Evolutionary conservation across 2,888 invertebrate species (phyloP).

Genomic region (Cephus pygmeus): DNA sequence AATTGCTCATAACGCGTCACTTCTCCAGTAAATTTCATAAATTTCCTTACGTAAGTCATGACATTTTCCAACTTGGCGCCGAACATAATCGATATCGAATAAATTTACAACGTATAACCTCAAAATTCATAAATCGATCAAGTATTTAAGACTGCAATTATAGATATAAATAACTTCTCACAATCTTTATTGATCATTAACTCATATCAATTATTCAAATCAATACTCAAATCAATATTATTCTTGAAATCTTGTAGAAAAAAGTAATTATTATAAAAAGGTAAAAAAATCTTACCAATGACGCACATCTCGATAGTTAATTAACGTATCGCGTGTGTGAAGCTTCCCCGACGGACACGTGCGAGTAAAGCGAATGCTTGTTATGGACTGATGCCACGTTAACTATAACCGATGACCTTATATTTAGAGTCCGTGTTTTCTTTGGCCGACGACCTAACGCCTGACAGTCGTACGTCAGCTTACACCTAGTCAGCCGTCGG

Average conservation of each 20-base stretch:
- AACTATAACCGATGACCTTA: constrained; percentile 29
- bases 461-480: not conserved
- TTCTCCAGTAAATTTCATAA: not conserved
- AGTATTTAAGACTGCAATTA: not conserved
- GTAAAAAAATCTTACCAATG: constrained; percentile 26
- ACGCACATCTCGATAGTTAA: constrained; percentile 26
- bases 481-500: not conserved
- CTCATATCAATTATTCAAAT: not conserved
- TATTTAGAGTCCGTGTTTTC: constrained; percentile 28
- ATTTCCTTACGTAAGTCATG: not conserved
- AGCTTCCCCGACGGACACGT: constrained; percentile 27
- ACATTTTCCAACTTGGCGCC: not conserved
- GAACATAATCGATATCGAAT: not conserved
- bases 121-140: not conserved
- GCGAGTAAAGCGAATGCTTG: constrained; percentile 25
- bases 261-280: not conserved
- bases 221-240: not conserved
- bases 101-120: not conserved
- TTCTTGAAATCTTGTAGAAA: not conserved
- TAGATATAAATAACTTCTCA: not conserved
- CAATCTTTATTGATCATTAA: not conserved
- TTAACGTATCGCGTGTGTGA: not conserved
- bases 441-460: constrained; percentile 12
- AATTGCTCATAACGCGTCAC: not conserved
- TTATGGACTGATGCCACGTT: constrained; percentile 25